Conservation (phyloP, 1,140 invertebrate genomes). For the Drosophila baimaii region DNA sequence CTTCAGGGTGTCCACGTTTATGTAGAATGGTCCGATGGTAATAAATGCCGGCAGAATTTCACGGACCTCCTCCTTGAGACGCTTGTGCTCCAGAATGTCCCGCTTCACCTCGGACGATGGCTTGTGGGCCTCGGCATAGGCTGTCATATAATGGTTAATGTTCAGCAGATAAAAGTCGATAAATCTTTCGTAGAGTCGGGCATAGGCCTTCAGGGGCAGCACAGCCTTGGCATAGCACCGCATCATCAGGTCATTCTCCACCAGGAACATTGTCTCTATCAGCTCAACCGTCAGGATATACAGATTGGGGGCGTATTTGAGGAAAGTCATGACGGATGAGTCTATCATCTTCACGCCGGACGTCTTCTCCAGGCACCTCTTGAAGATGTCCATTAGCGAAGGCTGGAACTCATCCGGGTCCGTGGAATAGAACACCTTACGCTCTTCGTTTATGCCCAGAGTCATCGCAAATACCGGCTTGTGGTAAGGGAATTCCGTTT, state of each 20-base stretch:
- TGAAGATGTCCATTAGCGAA: constrained; percentile 63
- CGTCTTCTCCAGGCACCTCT: constrained; percentile 64
- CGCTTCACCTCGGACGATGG: constrained; percentile 68
- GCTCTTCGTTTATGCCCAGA: constrained; percentile 61
- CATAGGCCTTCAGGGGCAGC: constrained; percentile 65
- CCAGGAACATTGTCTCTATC: constrained; percentile 67
- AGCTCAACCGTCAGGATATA: constrained; percentile 77
- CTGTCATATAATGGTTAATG: constrained; percentile 52
- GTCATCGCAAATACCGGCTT: constrained; percentile 72
- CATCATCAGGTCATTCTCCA: constrained; percentile 47
- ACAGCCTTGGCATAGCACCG: constrained; percentile 63
- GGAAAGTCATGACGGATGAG: constrained; percentile 52
- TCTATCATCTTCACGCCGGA: constrained; percentile 68
- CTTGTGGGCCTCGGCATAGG: constrained; percentile 47
- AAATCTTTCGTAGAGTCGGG: constrained; percentile 63
- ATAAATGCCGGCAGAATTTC: constrained; percentile 69
- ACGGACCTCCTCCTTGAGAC: constrained; percentile 70
- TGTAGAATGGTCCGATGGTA: constrained; percentile 74
- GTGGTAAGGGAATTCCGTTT: constrained; percentile 64
- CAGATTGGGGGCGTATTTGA: constrained; percentile 72
- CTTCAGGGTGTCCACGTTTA: constrained; percentile 74
- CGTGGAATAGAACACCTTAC: constrained; percentile 70
- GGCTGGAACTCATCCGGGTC: constrained; percentile 76
- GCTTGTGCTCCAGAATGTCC: constrained; percentile 74
- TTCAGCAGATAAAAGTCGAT: constrained; percentile 69